These are phyloP conservation scores for Sminthurinus aureus DNA, from an alignment of 2,888 invertebrate species.

Conservation along the genomic window DNA sequence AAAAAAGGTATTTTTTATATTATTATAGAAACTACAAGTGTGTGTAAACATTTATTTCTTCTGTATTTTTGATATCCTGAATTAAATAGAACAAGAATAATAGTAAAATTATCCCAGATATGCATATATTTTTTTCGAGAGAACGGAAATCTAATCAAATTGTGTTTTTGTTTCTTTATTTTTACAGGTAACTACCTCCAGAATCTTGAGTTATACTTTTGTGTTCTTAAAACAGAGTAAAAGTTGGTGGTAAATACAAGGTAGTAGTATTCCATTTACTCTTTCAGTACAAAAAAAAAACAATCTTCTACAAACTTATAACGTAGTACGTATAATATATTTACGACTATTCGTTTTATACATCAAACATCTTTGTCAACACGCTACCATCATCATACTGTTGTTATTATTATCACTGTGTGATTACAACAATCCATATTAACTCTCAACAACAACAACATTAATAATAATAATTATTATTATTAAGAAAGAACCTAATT, in stretches of 20 bases:
- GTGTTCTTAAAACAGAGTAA: neutral
- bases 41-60: no score
- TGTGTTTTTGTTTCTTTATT: slow-evolving; percentile 3
- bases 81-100: no score
- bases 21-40: no score
- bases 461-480: no score
- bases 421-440: neutral
- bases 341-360: neutral
- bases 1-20: no score
- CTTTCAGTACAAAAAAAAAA: neutral
- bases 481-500: neutral
- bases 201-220: neutral
- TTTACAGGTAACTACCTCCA: slow-evolving; percentile 20
- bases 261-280: neutral
- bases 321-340: neutral
- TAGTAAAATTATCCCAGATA: no score
- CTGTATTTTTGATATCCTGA: no score
- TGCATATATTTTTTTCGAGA: no score
- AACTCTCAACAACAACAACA: neutral
- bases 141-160: neutral
- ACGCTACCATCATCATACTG: neutral
- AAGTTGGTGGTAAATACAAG: neutral
- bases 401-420: neutral
- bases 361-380: neutral
- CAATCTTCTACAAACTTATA: neutral